Evolutionary conservation across 2,888 invertebrate species (phyloP), one percentile per base, ranked within the genome.

Genomic region (Rhagium mordax): DNA sequence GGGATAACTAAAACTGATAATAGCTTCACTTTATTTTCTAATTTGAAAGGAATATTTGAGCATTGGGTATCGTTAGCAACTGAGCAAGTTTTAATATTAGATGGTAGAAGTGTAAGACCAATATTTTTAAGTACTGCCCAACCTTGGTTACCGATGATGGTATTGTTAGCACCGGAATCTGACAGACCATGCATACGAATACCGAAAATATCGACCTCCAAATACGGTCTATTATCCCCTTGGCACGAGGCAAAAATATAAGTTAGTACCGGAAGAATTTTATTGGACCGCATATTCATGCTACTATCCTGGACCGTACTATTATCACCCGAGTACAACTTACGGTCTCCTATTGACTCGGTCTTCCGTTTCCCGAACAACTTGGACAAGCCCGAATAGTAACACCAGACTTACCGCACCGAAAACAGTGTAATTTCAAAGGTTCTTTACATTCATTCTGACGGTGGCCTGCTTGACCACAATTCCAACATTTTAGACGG

Each of bases 361-460:
- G 24, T 13, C 59, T 57, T 2, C 51, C 69, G 73, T 78, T 78
- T 78, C 73, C 69, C 76, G 24, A 68, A 67, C 72, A 77, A 16
- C 70, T 61, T 6, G 68, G 70, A 49, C 76, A 76, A 18, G 67
- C 75, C n/a, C 53, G 62, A 2, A 68, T 16, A 1, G 73, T 77
- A 53, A 55, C 48, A n/a, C 57, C 71, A 55, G 29, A 33, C n/a
- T 65, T 66, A 18, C 55, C 48, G 29, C 75, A 77, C 7, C 49
- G 64, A 48, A 51, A 77, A 53, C 75, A 78, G 51, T 33, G 18
- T 18, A 41, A 41, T 20, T 57, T 64, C 15, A 21, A 60, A 6
- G 71, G 66, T 15, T 55, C 27, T 5, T 13, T 60, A 53, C 76
- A 77, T 7, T 60, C 64, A 18, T 61, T 60, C 1, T 71, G 59